phyloP scores from a whole-genome alignment of 1,140 invertebrate genomes.

The Leptinotarsa defecta region DNA sequence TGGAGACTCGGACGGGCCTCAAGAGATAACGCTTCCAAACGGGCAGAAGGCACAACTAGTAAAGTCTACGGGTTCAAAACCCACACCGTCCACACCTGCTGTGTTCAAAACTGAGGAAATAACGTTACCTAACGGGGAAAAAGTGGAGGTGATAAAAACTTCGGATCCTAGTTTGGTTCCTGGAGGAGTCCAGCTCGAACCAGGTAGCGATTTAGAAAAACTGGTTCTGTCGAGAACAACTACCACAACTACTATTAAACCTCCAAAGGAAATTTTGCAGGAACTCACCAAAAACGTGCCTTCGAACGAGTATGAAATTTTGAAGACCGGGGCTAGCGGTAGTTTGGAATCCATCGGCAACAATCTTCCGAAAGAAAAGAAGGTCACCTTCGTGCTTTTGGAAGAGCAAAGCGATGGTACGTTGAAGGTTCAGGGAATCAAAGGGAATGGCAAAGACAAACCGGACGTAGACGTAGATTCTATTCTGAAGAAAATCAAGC shows the following conservation, averaged over 20 bases:
- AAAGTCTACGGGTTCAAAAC: conserved; percentile 59
- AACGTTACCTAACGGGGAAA: conserved; percentile 72
- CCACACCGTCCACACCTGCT: conserved; percentile 23
- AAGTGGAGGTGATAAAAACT: conserved; percentile 71
- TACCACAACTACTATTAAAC: conserved; percentile 60
- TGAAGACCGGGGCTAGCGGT: conserved; percentile 73
- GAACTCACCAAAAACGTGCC: conserved; percentile 78
- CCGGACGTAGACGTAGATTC: conserved; percentile 76
- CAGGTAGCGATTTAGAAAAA: conserved; percentile 48
- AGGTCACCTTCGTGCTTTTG: conserved; percentile 82
- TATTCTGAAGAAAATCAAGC: conserved; percentile 79
- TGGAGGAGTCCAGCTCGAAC: conserved; percentile 45
- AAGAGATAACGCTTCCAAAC: conserved; percentile 69
- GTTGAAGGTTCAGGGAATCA: conserved; percentile 79
- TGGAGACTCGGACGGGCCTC: conserved; percentile 42
- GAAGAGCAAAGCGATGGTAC: conserved; percentile 83
- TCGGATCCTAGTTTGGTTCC: conserved; percentile 67
- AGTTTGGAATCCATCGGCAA: conserved; percentile 71
- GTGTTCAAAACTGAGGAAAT: conserved; percentile 60
- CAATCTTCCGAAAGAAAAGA: conserved; percentile 71
- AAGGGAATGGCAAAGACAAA: conserved; percentile 70
- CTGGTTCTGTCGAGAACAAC: conserved; percentile 54
- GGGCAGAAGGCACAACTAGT: conserved; percentile 76
- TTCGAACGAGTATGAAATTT: conserved; percentile 75
- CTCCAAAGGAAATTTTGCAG: conserved; percentile 65